Evolutionary conservation across 1,140 invertebrate genomes (phyloP), one percentile per base, ranked within the genome.

Genomic region (Leptinotarsa texana): DNA sequence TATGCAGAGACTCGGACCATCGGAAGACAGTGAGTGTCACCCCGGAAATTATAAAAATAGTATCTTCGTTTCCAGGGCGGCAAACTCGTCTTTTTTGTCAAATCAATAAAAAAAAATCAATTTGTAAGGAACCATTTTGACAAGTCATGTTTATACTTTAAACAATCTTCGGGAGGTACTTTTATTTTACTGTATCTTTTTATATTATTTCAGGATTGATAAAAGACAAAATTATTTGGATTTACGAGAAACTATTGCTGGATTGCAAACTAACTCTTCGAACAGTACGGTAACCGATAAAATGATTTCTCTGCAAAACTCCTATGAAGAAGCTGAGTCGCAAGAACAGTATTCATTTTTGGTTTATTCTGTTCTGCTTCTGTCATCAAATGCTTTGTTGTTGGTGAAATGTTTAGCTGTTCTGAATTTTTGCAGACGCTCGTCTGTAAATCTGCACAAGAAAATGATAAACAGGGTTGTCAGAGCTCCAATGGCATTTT

Each of bases 401-500:
- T 47, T 74, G 15, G 24, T 63, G 24, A 74, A 57, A 15, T 24
- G 5, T 63, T 63, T 62, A 21, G 68, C n/a, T 5, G n/a, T 69
- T n/a, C 27, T 70, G 48, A 71, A 77, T 33, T 80, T 79, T 49
- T 75, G 67, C 18, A 72, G 71, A 68, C 76, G 75, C 63, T 78
- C 78, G 1, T 80, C 80, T 2, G 75, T 80, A 13, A 80, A 80
- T 22, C 22, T 82, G 24, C 81, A 82, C 65, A 81, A 82, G 24
- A 71, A 65, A 33, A 80, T 81, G 73, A 77, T 78, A 3, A 51
- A 33, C 2, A 80, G 76, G 13, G 72, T 83, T 27, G 66, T 83
- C 5, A 75, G 80, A 48, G 80, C 80, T 22, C 71, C 77, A 13
- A 83, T 83, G 81, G 51, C 72, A 4, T 83, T 83, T 63, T 83